Base-by-base conservation (phyloP, 2,888 invertebrate species). In the Polymixis lichenea region DNA sequence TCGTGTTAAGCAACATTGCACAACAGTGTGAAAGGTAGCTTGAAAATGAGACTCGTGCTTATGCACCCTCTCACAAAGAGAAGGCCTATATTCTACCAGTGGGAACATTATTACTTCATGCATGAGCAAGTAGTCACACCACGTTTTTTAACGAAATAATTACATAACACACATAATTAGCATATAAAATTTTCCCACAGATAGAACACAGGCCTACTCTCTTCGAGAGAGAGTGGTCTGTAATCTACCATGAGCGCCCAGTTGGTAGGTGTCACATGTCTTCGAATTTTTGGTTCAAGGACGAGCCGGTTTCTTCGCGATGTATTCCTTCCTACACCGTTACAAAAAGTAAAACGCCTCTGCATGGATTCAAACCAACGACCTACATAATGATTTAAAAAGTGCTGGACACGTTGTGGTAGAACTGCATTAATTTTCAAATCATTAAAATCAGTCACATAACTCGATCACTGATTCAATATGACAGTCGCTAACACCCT, bases 391-490 rank as follows among this genome's bases (percentile, higher is more conserved):
- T 32, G 32, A 32, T 22, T 28, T 6, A 67, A 56, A 51, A 67
- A 38, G 0, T 22, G 22, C 1, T 51, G 0, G 1, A 1, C 28
- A 74, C 11, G 9, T 13, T 28, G 2, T 28, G 28, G 1, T 43
- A 19, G n/a, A 22, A 53, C 6, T 22, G 25, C 9, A 19, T 9
- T 0, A 9, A 19, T 4, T 43, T 70, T 79, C 19, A n/a, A 65
- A 60, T 28, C 11, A 78, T 68, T 55, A 1, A 77, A 75, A 56
- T 70, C 51, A 51, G 19, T 43, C 25, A 22, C n/a, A 11, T 22
- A 53, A 55, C 46, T 60, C 43, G 4, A 70, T 32, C 43, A 60
- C 32, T 51, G 46, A 78, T 69, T 61, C 51, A 83, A 72, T 83
- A 8, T 51, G 55, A 32, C 32, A 78, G 25, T 51, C 49, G 9